A percentile compares a stretch with the other conserved stretches of the same genome.
These are phyloP conservation scores for Centruroides sculpturatus DNA, from an alignment of 1,140 invertebrate genomes.

Conservation along the genomic window DNA sequence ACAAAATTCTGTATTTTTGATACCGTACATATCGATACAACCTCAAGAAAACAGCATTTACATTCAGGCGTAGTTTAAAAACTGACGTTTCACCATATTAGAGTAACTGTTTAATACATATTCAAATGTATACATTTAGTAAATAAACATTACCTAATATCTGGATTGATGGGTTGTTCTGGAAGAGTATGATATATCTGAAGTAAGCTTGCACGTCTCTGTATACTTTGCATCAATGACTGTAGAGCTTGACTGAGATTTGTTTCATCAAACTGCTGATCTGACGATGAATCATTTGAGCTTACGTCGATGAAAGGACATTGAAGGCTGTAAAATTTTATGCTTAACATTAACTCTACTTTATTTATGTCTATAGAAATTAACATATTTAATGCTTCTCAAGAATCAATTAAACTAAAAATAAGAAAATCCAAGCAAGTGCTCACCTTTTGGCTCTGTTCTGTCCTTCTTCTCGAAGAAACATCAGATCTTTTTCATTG, in stretches of 20 bases:
- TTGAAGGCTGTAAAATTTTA: constrained; percentile 51
- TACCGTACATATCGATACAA: no score
- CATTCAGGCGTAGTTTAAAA: no score
- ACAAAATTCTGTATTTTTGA: no score
- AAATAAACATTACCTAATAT: constrained; percentile 49
- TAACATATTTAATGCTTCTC: no score
- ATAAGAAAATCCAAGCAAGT: no score
- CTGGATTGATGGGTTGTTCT: constrained; percentile 58
- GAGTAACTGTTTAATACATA: no score
- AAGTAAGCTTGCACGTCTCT: constrained; percentile 49
- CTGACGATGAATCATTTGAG: constrained; percentile 30
- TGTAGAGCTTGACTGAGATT: constrained; percentile 10
- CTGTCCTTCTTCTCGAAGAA: constrained; percentile 75
- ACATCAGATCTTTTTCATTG: constrained; percentile 63
- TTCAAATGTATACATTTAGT: no score
- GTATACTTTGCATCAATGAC: constrained; percentile 22
- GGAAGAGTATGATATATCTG: constrained; percentile 57
- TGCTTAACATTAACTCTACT: no score
- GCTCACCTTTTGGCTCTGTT: constrained; percentile 65
- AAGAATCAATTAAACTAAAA: no score
- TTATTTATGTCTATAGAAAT: no score
- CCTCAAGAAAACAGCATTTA: no score
- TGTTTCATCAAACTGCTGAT: constrained; percentile 13
- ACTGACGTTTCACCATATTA: no score
- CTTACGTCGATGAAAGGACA: constrained; percentile 74